Percentiles rank a stretch among this genome's conserved stretches.
These are phyloP conservation scores for Ginglymostoma cirratum DNA, from an alignment of 2,113 vertebrate genomes.

Conservation along the genomic window DNA sequence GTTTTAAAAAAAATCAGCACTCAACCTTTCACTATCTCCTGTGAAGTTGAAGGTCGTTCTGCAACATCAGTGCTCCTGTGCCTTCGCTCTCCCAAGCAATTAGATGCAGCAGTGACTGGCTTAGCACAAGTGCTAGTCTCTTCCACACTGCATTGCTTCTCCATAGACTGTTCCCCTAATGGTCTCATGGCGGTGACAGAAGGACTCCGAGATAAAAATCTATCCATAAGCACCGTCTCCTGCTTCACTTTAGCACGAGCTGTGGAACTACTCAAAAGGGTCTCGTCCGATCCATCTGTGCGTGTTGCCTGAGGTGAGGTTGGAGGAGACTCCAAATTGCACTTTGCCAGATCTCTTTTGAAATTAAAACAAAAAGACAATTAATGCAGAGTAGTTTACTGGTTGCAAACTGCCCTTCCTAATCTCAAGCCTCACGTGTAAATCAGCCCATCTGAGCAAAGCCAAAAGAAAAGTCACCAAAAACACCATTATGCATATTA, in stretches of 20 bases:
- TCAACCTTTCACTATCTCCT: background rate
- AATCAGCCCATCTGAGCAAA: background rate
- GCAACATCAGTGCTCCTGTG: background rate
- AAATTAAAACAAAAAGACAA: conserved; percentile 41
- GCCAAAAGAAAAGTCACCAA: background rate
- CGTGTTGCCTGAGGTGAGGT: conserved; percentile 51
- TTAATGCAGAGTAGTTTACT: background rate
- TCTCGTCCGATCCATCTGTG: conserved; percentile 46
- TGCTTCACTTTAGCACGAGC: conserved; percentile 43
- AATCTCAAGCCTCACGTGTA: background rate
- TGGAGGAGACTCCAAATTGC: conserved; percentile 59
- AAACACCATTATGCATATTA: background rate
- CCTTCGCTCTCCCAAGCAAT: background rate
- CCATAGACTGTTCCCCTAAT: background rate
- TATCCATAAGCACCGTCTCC: conserved; percentile 49
- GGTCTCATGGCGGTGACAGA: background rate
- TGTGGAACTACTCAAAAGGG: conserved; percentile 41
- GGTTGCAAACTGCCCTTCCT: background rate
- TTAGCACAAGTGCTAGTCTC: background rate
- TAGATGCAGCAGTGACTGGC: background rate
- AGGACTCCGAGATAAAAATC: conserved; percentile 44
- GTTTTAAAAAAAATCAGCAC: background rate
- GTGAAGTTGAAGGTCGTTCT: background rate
- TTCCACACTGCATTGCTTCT: background rate
- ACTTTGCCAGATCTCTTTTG: conserved; percentile 65